A percentile compares a stretch with the other conserved stretches of the same genome.
phyloP scores from a whole-genome alignment of 2,888 invertebrate genomes.

The Ashinkailepas kermadecensis region DNA sequence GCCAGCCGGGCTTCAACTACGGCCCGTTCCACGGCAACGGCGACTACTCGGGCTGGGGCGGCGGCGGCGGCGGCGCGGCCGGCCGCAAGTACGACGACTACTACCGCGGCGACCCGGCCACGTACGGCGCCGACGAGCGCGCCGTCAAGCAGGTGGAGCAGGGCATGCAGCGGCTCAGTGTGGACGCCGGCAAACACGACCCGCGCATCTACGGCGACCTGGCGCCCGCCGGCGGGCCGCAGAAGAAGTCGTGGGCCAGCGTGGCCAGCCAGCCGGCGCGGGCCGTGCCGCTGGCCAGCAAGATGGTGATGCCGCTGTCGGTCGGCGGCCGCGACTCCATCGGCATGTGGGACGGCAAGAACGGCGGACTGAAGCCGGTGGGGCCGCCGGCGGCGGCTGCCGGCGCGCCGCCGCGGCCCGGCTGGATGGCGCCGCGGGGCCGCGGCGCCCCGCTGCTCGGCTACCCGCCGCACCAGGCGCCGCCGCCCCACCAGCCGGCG shows the following conservation, averaged over 20 bases:
- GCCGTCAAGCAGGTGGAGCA: constrained; percentile 67
- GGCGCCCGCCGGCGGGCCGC: constrained; percentile 26
- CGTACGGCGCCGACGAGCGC: constrained; percentile 27
- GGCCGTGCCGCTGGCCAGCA: constrained; percentile 46
- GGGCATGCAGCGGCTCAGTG: constrained; percentile 63
- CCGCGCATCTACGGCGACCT: constrained; percentile 26
- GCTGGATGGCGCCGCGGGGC: constrained; percentile 39
- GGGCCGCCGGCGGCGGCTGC: constrained; percentile 37
- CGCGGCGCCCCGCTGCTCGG: constrained; percentile 40
- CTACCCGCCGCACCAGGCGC: constrained; percentile 41
- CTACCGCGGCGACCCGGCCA: constrained; percentile 15
- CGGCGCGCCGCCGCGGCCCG: constrained; percentile 36
- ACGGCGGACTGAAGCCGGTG: constrained; percentile 38
- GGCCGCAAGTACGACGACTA: constrained; percentile 19
- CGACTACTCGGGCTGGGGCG: constrained; percentile 75
- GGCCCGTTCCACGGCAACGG: constrained; percentile 26
- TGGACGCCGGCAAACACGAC: constrained; percentile 39
- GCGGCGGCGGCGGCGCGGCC: constrained; percentile 37
- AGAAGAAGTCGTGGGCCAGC: constrained; percentile 74
- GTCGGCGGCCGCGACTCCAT: constrained; percentile 68
- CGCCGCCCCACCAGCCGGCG: constrained; percentile 31
- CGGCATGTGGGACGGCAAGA: constrained; percentile 74
- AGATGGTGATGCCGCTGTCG: neutral
- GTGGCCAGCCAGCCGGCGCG: constrained; percentile 94
- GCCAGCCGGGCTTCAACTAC: constrained; percentile 26